Percentiles rank a stretch among this genome's conserved stretches.
phyloP scores from a whole-genome alignment of 2,888 invertebrate genomes.

The Hermaeophaga mercurialis region DNA sequence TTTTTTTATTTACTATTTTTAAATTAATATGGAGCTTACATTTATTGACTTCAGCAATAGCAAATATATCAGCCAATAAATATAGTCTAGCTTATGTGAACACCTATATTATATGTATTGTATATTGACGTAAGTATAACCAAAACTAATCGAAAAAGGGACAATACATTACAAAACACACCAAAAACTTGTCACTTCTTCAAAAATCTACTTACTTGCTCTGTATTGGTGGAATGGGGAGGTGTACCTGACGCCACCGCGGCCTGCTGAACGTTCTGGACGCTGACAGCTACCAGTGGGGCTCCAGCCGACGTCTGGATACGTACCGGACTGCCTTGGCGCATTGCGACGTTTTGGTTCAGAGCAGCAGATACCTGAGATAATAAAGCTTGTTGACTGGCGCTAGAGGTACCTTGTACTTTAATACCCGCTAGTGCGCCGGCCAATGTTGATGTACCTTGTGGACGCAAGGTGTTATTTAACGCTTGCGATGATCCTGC shows the following conservation, averaged over 20 bases:
- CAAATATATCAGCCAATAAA: no score
- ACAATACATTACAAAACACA: neutral
- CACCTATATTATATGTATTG: neutral
- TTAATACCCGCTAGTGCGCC: slow-evolving; percentile 60
- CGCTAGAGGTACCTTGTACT: slow-evolving; percentile 53
- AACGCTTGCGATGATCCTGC: slow-evolving; percentile 61
- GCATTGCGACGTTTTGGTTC: slow-evolving; percentile 57
- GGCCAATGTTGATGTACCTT: slow-evolving; percentile 55
- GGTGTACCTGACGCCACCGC: slow-evolving; percentile 23
- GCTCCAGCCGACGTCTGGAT: slow-evolving; percentile 60
- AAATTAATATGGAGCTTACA: no score
- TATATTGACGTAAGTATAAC: neutral
- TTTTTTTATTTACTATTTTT: no score
- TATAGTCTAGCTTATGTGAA: no score
- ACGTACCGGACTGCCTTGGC: slow-evolving; percentile 66
- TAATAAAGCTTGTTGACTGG: slow-evolving; percentile 62
- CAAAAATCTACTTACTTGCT: slow-evolving; percentile 54
- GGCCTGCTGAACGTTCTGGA: slow-evolving; percentile 54
- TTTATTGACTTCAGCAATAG: no score
- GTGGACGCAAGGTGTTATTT: slow-evolving; percentile 60
- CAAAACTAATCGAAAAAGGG: neutral
- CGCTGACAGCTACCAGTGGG: slow-evolving; percentile 64
- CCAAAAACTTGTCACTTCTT: slow-evolving; percentile 46
- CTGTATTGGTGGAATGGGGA: slow-evolving; percentile 45
- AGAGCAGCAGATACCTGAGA: slow-evolving; percentile 63